phyloP scores from a whole-genome alignment of 1,140 invertebrate species.

The Drosophila bocki region DNA sequence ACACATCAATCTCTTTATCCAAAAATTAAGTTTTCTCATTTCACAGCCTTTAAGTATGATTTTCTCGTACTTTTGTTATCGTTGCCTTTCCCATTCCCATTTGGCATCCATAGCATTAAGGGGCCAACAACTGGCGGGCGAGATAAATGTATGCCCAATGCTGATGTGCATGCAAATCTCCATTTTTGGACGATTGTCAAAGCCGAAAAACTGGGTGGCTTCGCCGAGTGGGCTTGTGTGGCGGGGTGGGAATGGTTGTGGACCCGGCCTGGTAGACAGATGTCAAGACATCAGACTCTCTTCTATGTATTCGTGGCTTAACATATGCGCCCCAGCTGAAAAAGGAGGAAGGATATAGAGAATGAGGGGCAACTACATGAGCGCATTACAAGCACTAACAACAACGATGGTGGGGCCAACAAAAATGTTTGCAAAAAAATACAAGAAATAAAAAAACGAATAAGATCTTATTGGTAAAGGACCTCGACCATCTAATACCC shows the following conservation, averaged over 20 bases:
- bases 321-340: slow-evolving; percentile 60
- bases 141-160: slow-evolving; percentile 78
- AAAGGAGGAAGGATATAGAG: slow-evolving; percentile 15
- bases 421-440: slow-evolving; percentile 33
- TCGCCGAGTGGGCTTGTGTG: neutral
- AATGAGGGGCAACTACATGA: slow-evolving; percentile 50
- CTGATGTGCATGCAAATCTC: slow-evolving; percentile 82
- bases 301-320: slow-evolving; percentile 43
- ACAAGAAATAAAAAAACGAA: slow-evolving; percentile 15
- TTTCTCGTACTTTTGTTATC: neutral
- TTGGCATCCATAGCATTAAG: slow-evolving; percentile 42
- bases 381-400: slow-evolving; percentile 68
- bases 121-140: slow-evolving; percentile 61
- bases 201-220: slow-evolving; percentile 17
- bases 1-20: neutral
- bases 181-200: slow-evolving; percentile 74
- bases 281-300: slow-evolving; percentile 76
- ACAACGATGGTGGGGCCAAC: slow-evolving; percentile 21
- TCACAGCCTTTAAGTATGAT: neutral
- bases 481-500: neutral
- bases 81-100: neutral
- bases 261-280: slow-evolving; percentile 59
- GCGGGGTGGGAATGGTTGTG: slow-evolving; percentile 2
- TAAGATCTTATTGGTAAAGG: neutral
- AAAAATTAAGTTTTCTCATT: slow-evolving; percentile 4